Percentiles rank a stretch among this genome's conserved stretches.
phyloP scores from a whole-genome alignment of 2,888 invertebrate genomes.

The Drosophila mayaguana region DNA sequence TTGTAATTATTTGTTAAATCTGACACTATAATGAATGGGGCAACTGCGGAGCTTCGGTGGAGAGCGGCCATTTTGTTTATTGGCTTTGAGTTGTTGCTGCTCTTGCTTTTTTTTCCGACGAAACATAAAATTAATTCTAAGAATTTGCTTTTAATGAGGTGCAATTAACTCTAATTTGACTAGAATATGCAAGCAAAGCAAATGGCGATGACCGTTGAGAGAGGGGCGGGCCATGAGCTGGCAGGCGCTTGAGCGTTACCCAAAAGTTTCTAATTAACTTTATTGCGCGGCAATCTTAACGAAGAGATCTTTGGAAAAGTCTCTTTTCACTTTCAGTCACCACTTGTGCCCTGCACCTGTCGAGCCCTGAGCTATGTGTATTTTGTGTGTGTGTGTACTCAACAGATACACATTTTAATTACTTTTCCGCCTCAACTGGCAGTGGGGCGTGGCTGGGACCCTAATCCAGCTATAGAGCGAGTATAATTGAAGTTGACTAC shows the following conservation, averaged over 20 bases:
- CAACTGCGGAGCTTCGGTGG: slow-evolving; percentile 34
- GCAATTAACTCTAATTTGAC: slow-evolving; percentile 77
- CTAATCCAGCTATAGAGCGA: slow-evolving; percentile 66
- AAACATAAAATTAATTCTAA: slow-evolving; percentile 70
- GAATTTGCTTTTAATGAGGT: slow-evolving; percentile 75
- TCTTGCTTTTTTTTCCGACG: slow-evolving; percentile 45
- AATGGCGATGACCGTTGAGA: slow-evolving; percentile 45
- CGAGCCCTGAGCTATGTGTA: background rate
- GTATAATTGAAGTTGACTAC: slow-evolving; percentile 74
- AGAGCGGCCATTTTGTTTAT: slow-evolving; percentile 71
- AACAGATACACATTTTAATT: slow-evolving; percentile 73
- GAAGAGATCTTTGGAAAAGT: slow-evolving; percentile 62
- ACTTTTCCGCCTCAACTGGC: slow-evolving; percentile 53
- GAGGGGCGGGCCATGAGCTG: slow-evolving; percentile 7
- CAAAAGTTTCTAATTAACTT: slow-evolving; percentile 72
- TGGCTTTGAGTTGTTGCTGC: slow-evolving; percentile 25
- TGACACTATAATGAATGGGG: slow-evolving; percentile 63
- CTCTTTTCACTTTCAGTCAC: slow-evolving; percentile 53
- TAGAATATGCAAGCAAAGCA: slow-evolving; percentile 76
- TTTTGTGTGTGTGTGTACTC: slow-evolving; percentile 28
- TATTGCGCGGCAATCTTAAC: slow-evolving; percentile 57
- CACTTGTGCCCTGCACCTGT: slow-evolving; percentile 41
- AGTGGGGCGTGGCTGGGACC: slow-evolving; percentile 52
- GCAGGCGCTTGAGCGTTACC: slow-evolving; percentile 17
- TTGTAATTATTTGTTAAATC: slow-evolving; percentile 63